Conservation (phyloP, 2,888 invertebrate species). For the Tuberolachnus salignus region DNA sequence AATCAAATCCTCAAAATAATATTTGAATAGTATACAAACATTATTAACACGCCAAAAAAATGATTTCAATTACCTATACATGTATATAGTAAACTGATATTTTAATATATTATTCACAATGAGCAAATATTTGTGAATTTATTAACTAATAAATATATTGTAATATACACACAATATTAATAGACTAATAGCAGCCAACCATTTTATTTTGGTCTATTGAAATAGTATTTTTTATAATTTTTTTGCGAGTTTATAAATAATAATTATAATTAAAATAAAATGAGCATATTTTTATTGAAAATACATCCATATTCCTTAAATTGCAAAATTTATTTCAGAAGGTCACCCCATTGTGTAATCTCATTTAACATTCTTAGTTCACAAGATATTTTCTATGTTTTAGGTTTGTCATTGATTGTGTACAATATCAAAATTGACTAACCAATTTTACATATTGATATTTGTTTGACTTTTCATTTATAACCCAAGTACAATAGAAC, state of each 20-base stretch:
- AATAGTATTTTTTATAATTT: not conserved
- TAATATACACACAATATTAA: too few relatives aligned
- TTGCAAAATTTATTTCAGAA: not conserved
- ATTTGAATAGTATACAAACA: too few relatives aligned
- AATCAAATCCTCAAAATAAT: not conserved
- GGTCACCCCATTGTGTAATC: not conserved
- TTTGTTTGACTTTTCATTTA: not conserved
- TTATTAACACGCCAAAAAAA: too few relatives aligned
- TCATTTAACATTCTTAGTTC: constrained; percentile 13
- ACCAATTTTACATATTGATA: constrained; percentile 16
- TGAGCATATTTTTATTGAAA: constrained; percentile 29
- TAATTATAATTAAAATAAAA: not conserved
- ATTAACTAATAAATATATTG: not conserved
- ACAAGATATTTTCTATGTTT: not conserved
- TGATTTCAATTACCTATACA: too few relatives aligned
- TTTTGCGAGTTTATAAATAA: not conserved
- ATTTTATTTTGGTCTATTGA: not conserved
- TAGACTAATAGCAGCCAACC: not conserved
- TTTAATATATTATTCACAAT: not conserved
- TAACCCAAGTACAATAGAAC: not conserved
- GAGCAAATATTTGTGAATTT: not conserved
- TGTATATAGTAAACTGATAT: too few relatives aligned
- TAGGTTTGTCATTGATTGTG: constrained; percentile 10
- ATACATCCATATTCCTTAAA: constrained; percentile 40
- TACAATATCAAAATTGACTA: not conserved